These are phyloP conservation scores for Cheilosia grossa DNA, from an alignment of 2,888 invertebrate genomes.

Conservation along the genomic window DNA sequence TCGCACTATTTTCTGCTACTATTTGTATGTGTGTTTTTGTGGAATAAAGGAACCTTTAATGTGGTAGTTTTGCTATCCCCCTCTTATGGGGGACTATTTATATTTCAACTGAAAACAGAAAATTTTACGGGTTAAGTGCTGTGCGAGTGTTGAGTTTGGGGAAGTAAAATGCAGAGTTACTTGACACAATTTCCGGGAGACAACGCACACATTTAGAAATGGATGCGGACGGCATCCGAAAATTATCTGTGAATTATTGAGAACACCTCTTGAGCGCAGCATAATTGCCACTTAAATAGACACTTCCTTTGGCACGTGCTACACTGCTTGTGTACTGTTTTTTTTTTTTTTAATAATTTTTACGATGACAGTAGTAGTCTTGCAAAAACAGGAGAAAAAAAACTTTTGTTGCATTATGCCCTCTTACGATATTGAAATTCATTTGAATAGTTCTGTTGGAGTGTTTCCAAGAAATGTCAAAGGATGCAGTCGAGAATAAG, in stretches of 20 bases:
- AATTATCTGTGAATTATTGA: conserved; percentile 49
- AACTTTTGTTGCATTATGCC: conserved; percentile 68
- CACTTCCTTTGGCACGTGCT: conserved; percentile 68
- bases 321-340: conserved; percentile 9
- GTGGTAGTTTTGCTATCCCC: conserved; percentile 2
- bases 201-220: conserved; percentile 7
- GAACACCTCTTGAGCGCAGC: conserved; percentile 46
- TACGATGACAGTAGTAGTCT: conserved; percentile 45
- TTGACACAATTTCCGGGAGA: conserved; percentile 55
- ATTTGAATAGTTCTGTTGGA: conserved; percentile 73
- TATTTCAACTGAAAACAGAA: conserved; percentile 47
- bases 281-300: conserved; percentile 74
- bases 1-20: neutral
- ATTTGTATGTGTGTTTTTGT: neutral
- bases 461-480: conserved; percentile 68
- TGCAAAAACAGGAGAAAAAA: conserved; percentile 22
- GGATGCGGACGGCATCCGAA: conserved; percentile 11
- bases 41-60: conserved; percentile 28
- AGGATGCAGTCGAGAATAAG: conserved; percentile 70
- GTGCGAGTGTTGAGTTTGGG: conserved; percentile 20
- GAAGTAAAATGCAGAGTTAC: conserved; percentile 37
- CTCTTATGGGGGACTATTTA: conserved; percentile 44
- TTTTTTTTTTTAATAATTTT: conserved; percentile 8
- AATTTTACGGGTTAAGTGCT: conserved; percentile 58
- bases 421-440: conserved; percentile 73